Evolutionary conservation across 1,140 invertebrate species (phyloP).

Genomic region (Stegodyphus mimosarum): DNA sequence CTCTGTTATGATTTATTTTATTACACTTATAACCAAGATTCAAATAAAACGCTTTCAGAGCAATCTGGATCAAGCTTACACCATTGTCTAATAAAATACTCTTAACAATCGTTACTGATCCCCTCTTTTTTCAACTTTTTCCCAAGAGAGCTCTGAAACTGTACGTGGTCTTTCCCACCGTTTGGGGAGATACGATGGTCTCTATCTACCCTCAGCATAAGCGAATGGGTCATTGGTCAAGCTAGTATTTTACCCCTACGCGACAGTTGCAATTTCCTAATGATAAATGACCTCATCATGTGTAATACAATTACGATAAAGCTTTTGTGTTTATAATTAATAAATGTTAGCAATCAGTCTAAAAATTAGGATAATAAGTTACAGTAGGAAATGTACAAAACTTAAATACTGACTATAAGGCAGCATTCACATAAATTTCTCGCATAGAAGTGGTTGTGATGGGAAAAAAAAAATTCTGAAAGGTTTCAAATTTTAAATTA

Average conservation of each 20-base stretch:
- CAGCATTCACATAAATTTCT: no score
- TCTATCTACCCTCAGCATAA: constrained; percentile 27
- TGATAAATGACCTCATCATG: constrained; percentile 21
- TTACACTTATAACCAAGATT: no score
- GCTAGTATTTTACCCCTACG: constrained; percentile 3
- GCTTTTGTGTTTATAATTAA: no score
- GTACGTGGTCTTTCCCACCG: neutral
- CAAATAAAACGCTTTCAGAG: neutral
- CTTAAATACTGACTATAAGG: no score
- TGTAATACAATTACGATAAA: neutral
- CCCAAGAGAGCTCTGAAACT: constrained; percentile 23
- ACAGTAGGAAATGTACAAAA: no score
- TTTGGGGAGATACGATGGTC: neutral
- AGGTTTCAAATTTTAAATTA: no score
- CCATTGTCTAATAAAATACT: neutral
- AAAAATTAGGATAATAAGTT: no score
- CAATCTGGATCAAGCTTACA: neutral
- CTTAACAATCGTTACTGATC: neutral
- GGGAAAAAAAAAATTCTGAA: no score
- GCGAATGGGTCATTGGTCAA: constrained; percentile 47
- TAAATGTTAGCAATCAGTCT: no score
- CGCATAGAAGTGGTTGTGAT: no score
- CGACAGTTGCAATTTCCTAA: constrained; percentile 23
- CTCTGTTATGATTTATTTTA: no score
- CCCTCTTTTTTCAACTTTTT: neutral